phyloP scores from a whole-genome alignment of 1,140 invertebrate species.

The Diachasmimorpha longicaudata region DNA sequence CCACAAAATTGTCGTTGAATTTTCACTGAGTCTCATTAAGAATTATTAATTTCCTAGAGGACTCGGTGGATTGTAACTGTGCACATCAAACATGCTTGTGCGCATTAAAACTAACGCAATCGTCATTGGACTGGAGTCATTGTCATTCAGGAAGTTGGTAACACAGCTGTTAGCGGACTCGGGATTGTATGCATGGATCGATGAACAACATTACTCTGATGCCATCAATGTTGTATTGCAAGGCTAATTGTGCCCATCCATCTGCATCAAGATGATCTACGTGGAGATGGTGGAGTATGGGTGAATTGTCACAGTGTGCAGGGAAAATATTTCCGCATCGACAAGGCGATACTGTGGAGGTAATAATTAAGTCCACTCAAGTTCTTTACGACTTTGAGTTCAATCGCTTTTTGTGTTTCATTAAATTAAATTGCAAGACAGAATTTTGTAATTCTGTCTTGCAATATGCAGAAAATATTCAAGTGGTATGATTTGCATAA shows the following conservation, averaged over 20 bases:
- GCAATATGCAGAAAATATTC: too few species aligned
- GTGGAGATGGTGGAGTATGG: neutral
- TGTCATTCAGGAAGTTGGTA: conserved; percentile 5
- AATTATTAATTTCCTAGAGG: too few species aligned
- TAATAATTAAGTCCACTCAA: too few species aligned
- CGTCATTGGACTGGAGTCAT: neutral
- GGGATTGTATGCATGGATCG: neutral
- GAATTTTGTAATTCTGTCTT: too few species aligned
- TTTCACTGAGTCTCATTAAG: too few species aligned
- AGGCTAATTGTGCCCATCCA: conserved; percentile 9
- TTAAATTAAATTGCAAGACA: too few species aligned
- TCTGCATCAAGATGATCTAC: neutral
- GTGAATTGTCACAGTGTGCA: neutral
- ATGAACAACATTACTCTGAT: neutral
- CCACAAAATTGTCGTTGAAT: neutral
- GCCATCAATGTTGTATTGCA: conserved; percentile 3
- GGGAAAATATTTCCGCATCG: too few species aligned
- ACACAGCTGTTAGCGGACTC: neutral
- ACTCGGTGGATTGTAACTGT: neutral
- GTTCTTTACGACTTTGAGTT: too few species aligned
- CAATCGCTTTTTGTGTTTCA: too few species aligned
- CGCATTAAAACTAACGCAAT: neutral
- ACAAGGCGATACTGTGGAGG: too few species aligned
- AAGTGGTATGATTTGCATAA: too few species aligned
- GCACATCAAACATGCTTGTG: neutral